Base-by-base conservation (phyloP, 2,797 vertebrate genomes). In the Danio kyathit region DNA sequence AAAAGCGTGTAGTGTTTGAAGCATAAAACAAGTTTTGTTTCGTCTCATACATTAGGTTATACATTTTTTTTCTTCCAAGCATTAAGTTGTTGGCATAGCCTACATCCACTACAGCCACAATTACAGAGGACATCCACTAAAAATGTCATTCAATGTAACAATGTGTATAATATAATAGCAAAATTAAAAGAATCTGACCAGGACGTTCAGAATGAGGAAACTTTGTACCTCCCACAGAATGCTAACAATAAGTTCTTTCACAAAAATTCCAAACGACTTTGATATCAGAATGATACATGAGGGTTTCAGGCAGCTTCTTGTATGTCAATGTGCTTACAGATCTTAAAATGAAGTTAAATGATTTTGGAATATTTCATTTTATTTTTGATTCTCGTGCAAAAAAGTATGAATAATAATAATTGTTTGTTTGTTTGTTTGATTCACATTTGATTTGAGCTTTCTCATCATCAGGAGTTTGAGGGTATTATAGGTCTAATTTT, bases 201-300 rank as follows among this genome's bases (percentile, higher is more conserved):
- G 5, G n/a, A 80, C 44, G 52, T 57, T 70, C 63, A 13, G 71
- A 61, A 52, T 60, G n/a, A 73, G 14, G 6, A n/a, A 13, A 17
- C 51, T 14, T 57, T 57, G 49, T 16, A 54, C 66, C 66, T 52
- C 66, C 29, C 60, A 73, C 74, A 5, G 29, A 19, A 38, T 49
- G 76, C 17, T 21, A 57, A 69, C 63, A 78, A 40, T 77, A 41
- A 48, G 16, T 44, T 44, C 71, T 84, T 80, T 65, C 61, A 76
- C 49, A 43, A 21, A 6, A 17, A 76, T 43, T 40, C 43, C 49
- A 44, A 48, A 46, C 44, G 52, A 67, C 59, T 40, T 59, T 49
- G 16, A 77, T 43, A 43, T 17, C 44, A 63, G 74, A 16, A 46
- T 59, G 10, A 38, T 44, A 63, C 46, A 71, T 40, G 54, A 57